Base-by-base conservation (phyloP, 2,113 vertebrate genomes). In the Variabilichromis moorii region DNA sequence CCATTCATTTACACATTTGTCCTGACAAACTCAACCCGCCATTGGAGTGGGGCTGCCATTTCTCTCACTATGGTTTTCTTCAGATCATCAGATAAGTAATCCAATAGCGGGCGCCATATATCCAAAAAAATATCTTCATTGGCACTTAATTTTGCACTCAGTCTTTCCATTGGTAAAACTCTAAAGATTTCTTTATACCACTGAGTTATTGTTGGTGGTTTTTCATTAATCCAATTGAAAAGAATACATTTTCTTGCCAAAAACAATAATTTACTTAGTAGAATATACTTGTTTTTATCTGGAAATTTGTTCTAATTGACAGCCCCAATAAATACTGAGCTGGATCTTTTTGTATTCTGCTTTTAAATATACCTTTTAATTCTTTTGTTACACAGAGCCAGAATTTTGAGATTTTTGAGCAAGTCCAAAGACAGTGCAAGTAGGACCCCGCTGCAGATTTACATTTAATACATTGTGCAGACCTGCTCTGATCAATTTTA, bases 371-470 rank as follows among this genome's bases (percentile, higher is more conserved):
- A 53, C 51, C 19, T 10, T 53, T 53, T 53, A 53, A 53, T 53
- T 53, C 9, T 53, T 53, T n/a, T n/a, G 50, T 51, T 51, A 51
- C 8, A 51, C 50, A 51, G 50, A 51, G 50, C 4, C 8, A n/a
- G 1, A 51, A 2, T 5, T 51, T 16, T 16, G 6, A 47, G 4
- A 42, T 5, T 42, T 42, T 47, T 47, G 1, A 47, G 45, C 17
- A 51, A 9, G 4, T 51, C 17, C 47, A 51, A 51, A 50, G 8
- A 19, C 17, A 1, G 47, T 47, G 14, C 45, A 50, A 50, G 47
- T 17, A 8, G 47, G 47, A 50, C 47, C 47, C 7, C 0, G 16
- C 47, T 4, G 0, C 47, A 50, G 16, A 50, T 50, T 17, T 17
- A 17, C 4, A 50, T 50, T 50, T 50, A 8, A 2, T 17, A 50